A percentile compares a stretch with the other conserved stretches of the same genome.
Conservation (phyloP, 2,888 invertebrate species). For the Yponomeuta evonymella region DNA sequence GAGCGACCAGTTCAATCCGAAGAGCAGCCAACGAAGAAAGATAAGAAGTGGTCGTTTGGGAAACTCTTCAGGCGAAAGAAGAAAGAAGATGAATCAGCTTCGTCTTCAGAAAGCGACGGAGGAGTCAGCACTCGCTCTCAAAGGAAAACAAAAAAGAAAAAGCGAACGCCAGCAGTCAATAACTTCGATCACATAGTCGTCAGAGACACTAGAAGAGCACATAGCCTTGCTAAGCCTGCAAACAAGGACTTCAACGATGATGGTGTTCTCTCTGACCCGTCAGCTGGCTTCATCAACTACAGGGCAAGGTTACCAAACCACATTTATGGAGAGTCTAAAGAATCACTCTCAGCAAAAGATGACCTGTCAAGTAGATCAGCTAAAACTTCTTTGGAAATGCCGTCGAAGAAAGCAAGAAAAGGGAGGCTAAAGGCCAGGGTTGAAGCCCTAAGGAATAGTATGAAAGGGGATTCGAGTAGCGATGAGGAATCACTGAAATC, state of each 20-base stretch:
- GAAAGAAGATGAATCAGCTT: conserved; percentile 78
- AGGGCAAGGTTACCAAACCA: conserved; percentile 53
- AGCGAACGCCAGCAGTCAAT: conserved; percentile 67
- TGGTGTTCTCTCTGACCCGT: conserved; percentile 77
- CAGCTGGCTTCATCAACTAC: conserved; percentile 66
- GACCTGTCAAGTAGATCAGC: conserved; percentile 54
- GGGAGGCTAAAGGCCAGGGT: conserved; percentile 80
- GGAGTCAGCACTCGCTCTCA: conserved; percentile 59
- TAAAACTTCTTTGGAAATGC: conserved; percentile 68
- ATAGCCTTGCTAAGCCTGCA: conserved; percentile 62
- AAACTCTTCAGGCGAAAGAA: conserved; percentile 86
- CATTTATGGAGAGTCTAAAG: conserved; percentile 52
- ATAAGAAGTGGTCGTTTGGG: conserved; percentile 89
- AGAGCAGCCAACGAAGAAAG: conserved; percentile 68
- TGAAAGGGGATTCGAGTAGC: conserved; percentile 80
- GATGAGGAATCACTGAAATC: conserved; percentile 84
- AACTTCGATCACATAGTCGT: conserved; percentile 82
- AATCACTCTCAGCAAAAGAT: conserved; percentile 57
- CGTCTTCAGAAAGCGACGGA: conserved; percentile 72
- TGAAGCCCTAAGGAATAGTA: conserved; percentile 79
- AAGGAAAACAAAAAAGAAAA: conserved; percentile 71
- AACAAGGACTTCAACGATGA: conserved; percentile 60
- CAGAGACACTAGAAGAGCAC: conserved; percentile 69
- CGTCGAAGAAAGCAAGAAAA: conserved; percentile 72
- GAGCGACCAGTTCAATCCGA: conserved; percentile 55